Evolutionary conservation across 2,797 vertebrate genomes (phyloP).

Genomic region (Lagorchestes hirsutus): DNA sequence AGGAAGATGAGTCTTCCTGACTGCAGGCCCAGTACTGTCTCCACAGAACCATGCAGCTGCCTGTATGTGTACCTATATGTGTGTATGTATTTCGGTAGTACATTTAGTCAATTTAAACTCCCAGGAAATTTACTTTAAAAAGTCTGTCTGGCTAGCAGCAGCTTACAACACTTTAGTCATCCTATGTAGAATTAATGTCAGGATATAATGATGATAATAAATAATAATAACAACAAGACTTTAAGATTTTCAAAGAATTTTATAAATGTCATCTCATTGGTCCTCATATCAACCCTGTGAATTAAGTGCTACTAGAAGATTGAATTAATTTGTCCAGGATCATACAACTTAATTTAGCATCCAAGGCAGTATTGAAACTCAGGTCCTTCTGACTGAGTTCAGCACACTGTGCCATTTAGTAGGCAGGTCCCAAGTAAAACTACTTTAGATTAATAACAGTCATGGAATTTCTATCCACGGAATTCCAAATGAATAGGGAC

Average conservation of each 20-base stretch:
- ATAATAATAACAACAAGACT: not conserved
- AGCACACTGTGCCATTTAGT: not conserved
- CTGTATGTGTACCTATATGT: not conserved
- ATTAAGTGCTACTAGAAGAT: not conserved
- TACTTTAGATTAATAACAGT: conserved; percentile 1
- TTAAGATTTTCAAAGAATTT: not conserved
- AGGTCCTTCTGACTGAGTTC: not conserved
- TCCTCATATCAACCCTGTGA: not conserved
- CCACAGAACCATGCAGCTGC: not conserved
- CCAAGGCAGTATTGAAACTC: not conserved
- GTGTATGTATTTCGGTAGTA: not conserved
- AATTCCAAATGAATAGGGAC: not conserved
- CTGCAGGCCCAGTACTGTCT: not conserved
- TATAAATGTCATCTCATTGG: not conserved
- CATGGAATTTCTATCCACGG: not conserved
- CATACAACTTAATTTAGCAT: not conserved
- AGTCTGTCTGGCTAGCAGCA: not conserved
- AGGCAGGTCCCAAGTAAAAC: conserved; percentile 14
- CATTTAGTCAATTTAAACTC: conserved; percentile 19
- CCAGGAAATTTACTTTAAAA: conserved; percentile 15
- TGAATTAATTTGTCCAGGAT: not conserved
- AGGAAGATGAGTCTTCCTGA: not conserved
- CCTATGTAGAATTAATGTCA: not conserved
- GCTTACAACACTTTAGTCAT: not conserved
- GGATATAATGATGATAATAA: not conserved